Percentiles rank a stretch among this genome's conserved stretches.
These are phyloP conservation scores for Pelmatolapia mariae DNA, from an alignment of 2,113 vertebrate genomes.

Conservation along the genomic window DNA sequence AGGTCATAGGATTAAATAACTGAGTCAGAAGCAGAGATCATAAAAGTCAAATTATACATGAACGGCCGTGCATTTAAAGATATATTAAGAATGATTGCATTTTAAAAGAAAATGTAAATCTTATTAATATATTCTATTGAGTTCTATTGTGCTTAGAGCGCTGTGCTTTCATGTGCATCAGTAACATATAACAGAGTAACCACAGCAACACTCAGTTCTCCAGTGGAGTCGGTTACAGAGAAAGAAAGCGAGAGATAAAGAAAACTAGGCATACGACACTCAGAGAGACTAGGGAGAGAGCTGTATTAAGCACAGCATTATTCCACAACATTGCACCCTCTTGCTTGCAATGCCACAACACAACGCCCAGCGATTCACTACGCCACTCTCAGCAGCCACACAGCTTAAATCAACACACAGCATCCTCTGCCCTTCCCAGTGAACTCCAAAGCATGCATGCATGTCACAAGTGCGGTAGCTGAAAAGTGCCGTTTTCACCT, in stretches of 20 bases:
- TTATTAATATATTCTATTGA: not conserved
- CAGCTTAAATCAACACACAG: conserved; percentile 16
- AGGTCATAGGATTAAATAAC: not conserved
- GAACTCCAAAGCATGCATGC: not conserved
- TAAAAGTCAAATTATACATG: not conserved
- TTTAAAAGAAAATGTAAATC: not conserved
- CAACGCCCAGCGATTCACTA: not conserved
- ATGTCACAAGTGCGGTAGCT: not conserved
- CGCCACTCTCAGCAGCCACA: not conserved
- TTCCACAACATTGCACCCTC: conserved; percentile 32
- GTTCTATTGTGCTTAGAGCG: not conserved
- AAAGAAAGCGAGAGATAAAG: not conserved
- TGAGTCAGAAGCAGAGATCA: not conserved
- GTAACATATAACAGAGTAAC: not conserved
- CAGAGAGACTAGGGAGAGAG: not conserved
- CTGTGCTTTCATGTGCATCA: not conserved
- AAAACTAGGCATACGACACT: not conserved
- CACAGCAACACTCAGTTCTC: not conserved
- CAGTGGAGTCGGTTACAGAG: not conserved
- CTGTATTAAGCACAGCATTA: conserved; percentile 10
- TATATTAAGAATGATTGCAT: not conserved
- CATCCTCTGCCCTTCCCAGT: conserved; percentile 18
- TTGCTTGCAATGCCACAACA: conserved; percentile 1
- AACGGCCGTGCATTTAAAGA: not conserved
- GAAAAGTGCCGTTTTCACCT: not conserved